Evolutionary conservation across 1,140 invertebrate genomes (phyloP), one percentile per base, ranked within the genome.

Genomic region (Musca domestica): DNA sequence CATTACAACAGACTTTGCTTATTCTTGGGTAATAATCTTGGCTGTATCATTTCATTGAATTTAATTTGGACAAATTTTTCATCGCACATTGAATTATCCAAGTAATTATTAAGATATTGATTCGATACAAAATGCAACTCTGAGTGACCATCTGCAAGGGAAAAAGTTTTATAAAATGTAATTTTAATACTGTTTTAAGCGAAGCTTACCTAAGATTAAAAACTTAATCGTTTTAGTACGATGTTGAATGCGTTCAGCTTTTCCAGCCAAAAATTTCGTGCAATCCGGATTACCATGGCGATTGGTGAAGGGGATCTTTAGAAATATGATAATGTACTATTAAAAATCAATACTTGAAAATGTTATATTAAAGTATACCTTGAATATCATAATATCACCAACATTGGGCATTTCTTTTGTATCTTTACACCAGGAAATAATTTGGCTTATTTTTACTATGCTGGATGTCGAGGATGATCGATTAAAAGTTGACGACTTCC

Each of bases 341-440:
- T 30, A 30, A 23, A 22, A 23, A 52, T 22, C 2, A 22, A 14
- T 22, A 23, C 4, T n/a, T 51, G n/a, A 51, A n/a, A 51, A 3
- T 19, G 2, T 51, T 51, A 2, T 52, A 22, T 54, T 54, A 51
- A 0, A 4, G 6, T 30, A 17, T 30, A 58, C 54, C 54, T 58
- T 58, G n/a, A 58, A 58, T 17, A 58, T 17, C 14, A 58, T n/a
- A n/a, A 58, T 58, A 30, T 58, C 54, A n/a, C 15, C 25, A 30
- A 58, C 27, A 1, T 1, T 27, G 2, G 54, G 54, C 15, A 58
- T 5, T 2, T 58, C 54, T 9, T 9, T 1, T 17, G 10, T 3
- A 30, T 27, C 25, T 17, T 23, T 30, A 34, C 23, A 58, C 7
- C n/a, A 30, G 27, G 23, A n/a, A 17, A 58, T 17, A 30, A 58